Evolutionary conservation across 2,113 vertebrate species (phyloP).

Genomic region (Brienomyrus brachyistius): DNA sequence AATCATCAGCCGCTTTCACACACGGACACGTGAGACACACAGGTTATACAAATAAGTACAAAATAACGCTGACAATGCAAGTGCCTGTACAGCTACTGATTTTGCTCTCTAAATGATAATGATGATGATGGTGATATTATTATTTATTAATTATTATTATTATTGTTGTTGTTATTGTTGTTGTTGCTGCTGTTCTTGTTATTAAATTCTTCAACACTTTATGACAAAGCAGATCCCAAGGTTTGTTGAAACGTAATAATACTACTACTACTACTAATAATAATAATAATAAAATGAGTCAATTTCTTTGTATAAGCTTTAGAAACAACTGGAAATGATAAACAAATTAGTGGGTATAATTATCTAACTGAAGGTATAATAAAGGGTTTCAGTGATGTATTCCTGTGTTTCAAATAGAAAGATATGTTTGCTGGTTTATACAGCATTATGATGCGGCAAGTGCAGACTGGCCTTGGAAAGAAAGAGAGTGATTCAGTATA

Average conservation of each 20-base stretch:
- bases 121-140: neutral
- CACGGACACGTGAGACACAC: neutral
- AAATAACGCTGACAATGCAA: neutral
- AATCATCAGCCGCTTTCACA: neutral
- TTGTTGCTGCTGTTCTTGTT: neutral
- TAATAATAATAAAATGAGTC: neutral
- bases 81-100: neutral
- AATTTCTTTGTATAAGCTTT: neutral
- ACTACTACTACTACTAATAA: neutral
- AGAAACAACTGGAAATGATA: neutral
- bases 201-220: neutral
- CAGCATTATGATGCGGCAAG: slow-evolving; percentile 18
- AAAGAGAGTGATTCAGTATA: slow-evolving; percentile 15
- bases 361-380: neutral
- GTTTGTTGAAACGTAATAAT: neutral
- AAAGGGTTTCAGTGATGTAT: neutral
- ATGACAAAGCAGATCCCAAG: neutral
- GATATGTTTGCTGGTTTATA: neutral
- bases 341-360: neutral
- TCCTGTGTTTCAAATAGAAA: neutral
- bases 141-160: neutral
- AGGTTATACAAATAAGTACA: neutral
- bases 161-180: neutral
- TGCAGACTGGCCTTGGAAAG: slow-evolving; percentile 7
- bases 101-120: neutral